Conservation (phyloP, 1,140 invertebrate species). For the Hypothenemus hampei region DNA sequence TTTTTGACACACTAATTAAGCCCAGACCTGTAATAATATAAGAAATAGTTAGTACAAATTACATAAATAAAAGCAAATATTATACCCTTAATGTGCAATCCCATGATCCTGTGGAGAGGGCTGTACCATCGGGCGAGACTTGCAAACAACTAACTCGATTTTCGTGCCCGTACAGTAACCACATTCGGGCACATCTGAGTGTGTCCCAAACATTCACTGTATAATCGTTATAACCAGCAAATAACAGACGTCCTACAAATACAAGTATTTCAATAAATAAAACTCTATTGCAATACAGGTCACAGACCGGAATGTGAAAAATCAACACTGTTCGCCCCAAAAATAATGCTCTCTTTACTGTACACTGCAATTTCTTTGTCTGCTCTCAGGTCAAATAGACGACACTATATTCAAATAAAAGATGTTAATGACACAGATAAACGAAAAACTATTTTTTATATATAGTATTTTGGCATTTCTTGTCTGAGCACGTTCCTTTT, state of each 20-base stretch:
- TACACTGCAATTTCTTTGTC: constrained; percentile 97
- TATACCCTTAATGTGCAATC: constrained; percentile 94
- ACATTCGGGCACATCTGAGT: constrained; percentile 85
- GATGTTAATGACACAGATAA: background rate
- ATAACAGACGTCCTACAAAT: constrained; percentile 76
- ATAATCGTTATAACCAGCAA: constrained; percentile 99
- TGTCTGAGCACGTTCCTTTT: constrained; percentile 4
- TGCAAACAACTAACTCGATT: constrained; percentile 93
- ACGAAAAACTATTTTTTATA: too few species aligned
- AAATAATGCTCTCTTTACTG: constrained; percentile 96
- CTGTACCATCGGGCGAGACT: constrained; percentile 96
- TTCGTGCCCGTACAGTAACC: constrained; percentile 95
- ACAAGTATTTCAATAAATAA: background rate
- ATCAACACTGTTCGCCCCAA: constrained; percentile 97
- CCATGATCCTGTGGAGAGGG: constrained; percentile 96
- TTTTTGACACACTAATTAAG: too few species aligned
- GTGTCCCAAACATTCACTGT: constrained; percentile 99
- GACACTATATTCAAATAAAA: constrained; percentile 62
- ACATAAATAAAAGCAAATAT: too few species aligned
- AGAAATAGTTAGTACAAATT: too few species aligned
- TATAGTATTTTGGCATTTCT: too few species aligned
- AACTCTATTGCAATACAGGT: constrained; percentile 37
- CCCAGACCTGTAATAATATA: too few species aligned
- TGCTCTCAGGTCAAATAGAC: constrained; percentile 94
- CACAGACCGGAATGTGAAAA: constrained; percentile 83